These are phyloP conservation scores for Empis livida DNA, from an alignment of 2,888 invertebrate species.

Conservation along the genomic window DNA sequence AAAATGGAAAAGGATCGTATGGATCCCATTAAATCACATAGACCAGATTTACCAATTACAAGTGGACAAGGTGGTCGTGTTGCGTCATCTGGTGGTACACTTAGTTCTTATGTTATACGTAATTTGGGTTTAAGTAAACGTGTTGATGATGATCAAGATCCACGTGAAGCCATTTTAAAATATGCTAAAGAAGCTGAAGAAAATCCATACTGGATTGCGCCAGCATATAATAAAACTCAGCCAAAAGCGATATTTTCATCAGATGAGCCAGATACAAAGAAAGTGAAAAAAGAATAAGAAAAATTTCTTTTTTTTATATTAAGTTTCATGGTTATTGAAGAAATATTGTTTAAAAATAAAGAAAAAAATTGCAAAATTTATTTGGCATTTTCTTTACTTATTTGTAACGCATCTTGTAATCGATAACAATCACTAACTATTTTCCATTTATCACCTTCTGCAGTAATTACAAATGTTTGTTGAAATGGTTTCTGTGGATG, in stretches of 20 bases:
- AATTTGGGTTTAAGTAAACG: conserved; percentile 88
- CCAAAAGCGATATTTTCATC: conserved; percentile 66
- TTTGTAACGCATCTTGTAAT: conserved; percentile 45
- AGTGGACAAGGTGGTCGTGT: conserved; percentile 88
- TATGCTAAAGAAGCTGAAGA: conserved; percentile 91
- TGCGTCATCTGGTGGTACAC: conserved; percentile 84
- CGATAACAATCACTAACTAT: conserved; percentile 82
- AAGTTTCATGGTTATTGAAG: no score
- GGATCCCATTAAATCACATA: conserved; percentile 68
- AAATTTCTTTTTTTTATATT: no score
- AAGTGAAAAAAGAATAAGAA: conserved; percentile 24
- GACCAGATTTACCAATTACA: conserved; percentile 78
- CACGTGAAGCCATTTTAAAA: conserved; percentile 85
- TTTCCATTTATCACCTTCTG: conserved; percentile 85
- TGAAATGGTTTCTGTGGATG: conserved; percentile 55
- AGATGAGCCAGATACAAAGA: conserved; percentile 28
- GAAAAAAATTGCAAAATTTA: not conserved
- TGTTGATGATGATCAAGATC: conserved; percentile 86
- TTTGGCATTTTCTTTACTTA: conserved; percentile 1
- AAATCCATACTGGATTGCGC: conserved; percentile 94
- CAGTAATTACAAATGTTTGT: conserved; percentile 78
- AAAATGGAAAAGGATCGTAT: conserved; percentile 83
- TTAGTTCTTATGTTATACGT: conserved; percentile 78
- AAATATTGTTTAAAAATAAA: not conserved
- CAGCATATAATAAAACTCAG: conserved; percentile 81